phyloP scores from a whole-genome alignment of 2,113 vertebrate species.

The Laterallus jamaicensis region DNA sequence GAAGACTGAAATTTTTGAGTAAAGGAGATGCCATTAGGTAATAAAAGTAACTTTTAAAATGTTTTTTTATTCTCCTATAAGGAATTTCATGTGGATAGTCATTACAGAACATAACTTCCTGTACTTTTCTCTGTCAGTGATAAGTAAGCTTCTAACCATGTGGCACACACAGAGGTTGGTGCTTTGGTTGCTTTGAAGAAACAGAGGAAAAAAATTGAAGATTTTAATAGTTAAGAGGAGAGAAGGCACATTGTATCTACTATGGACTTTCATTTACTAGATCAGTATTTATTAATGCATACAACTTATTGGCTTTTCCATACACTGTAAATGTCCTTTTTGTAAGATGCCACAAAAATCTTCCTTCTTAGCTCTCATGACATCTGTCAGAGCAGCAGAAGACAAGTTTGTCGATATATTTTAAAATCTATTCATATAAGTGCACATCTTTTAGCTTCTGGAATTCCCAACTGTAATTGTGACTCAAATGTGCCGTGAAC shows the following conservation, averaged over 20 bases:
- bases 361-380: not conserved
- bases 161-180: not conserved
- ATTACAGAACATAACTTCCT: not conserved
- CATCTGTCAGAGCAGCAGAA: not conserved
- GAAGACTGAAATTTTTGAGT: not conserved
- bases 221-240: not conserved
- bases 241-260: not conserved
- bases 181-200: not conserved
- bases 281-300: not conserved
- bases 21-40: not conserved
- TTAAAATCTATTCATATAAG: not conserved
- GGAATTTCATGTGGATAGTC: not conserved
- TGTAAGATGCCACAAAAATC: not conserved
- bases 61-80: not conserved
- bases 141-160: not conserved
- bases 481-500: not conserved
- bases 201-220: not conserved
- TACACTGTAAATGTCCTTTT: not conserved
- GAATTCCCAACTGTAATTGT: not conserved
- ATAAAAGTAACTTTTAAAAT: not conserved
- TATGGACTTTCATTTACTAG: not conserved
- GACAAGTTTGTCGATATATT: not conserved
- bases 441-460: not conserved
- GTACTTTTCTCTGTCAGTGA: not conserved
- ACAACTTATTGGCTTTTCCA: not conserved